These are phyloP conservation scores for Artibeus jamaicensis DNA, from an alignment of 2,797 vertebrate species.

Conservation along the genomic window DNA sequence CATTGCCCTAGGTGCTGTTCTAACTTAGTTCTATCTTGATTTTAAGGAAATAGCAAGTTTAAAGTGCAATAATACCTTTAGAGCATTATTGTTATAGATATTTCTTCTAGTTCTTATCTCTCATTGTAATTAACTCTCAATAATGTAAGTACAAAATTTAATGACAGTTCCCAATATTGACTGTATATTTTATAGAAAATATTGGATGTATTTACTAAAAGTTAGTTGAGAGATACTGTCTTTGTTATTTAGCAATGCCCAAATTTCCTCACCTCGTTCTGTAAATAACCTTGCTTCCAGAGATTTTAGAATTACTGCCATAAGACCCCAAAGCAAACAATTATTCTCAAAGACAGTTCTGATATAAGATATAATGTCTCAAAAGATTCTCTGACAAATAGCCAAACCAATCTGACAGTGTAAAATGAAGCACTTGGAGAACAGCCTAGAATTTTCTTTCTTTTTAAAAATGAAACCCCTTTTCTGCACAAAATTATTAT, in stretches of 20 bases:
- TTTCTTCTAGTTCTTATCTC: background rate
- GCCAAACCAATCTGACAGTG: slow-evolving; percentile 60
- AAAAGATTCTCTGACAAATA: slow-evolving; percentile 79
- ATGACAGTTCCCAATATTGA: background rate
- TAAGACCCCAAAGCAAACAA: slow-evolving; percentile 84
- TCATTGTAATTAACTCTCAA: slow-evolving; percentile 30
- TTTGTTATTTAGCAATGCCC: slow-evolving; percentile 66
- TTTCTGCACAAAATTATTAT: slow-evolving; percentile 32
- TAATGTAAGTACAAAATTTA: background rate
- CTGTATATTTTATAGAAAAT: slow-evolving; percentile 50
- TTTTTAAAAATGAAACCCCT: background rate
- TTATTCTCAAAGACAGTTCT: slow-evolving; percentile 84
- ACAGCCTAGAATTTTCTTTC: slow-evolving; percentile 22
- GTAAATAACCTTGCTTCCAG: slow-evolving; percentile 84
- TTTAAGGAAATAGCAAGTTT: background rate
- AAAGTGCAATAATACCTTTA: background rate
- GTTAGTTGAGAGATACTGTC: slow-evolving; percentile 52
- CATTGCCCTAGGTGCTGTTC: background rate
- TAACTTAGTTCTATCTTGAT: slow-evolving; percentile 4
- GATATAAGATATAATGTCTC: slow-evolving; percentile 80
- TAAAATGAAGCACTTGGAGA: slow-evolving; percentile 73
- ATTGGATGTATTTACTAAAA: slow-evolving; percentile 37
- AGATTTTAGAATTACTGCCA: slow-evolving; percentile 80
- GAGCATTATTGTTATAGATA: background rate
- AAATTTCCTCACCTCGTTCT: slow-evolving; percentile 78